Evolutionary conservation across 1,140 invertebrate species (phyloP).

Genomic region (Eubasilissa regina): DNA sequence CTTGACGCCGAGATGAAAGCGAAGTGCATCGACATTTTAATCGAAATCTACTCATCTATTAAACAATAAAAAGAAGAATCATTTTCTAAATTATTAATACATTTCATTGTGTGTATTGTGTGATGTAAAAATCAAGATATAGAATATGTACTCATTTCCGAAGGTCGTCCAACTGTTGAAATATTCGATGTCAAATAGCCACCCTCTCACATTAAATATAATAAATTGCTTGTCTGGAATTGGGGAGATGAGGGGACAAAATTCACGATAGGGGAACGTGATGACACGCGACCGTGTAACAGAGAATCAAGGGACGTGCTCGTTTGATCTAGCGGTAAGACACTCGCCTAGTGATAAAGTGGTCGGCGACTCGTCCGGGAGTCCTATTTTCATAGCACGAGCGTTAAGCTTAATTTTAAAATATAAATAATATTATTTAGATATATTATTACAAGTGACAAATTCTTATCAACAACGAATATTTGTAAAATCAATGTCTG

Average conservation of each 20-base stretch:
- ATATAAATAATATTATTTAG: too few relatives aligned
- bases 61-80: not conserved
- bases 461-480: too few relatives aligned
- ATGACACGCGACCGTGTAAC: not conserved
- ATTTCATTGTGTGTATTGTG: not conserved
- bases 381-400: too few relatives aligned
- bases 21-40: too few relatives aligned
- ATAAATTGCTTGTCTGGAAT: constrained; percentile 5
- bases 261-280: constrained; percentile 1
- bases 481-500: too few relatives aligned
- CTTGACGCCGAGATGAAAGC: too few relatives aligned
- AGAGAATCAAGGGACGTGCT: not conserved
- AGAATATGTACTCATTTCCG: not conserved
- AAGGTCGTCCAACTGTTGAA: constrained; percentile 31
- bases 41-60: too few relatives aligned
- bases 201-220: constrained; percentile 13
- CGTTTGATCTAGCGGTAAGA: too few relatives aligned
- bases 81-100: not conserved
- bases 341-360: too few relatives aligned
- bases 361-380: too few relatives aligned
- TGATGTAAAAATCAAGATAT: not conserved
- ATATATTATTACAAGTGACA: too few relatives aligned
- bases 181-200: constrained; percentile 1
- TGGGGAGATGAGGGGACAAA: not conserved
- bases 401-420: too few relatives aligned